These are phyloP conservation scores for Daphoenositta chrysoptera DNA, from an alignment of 2,113 vertebrate species.

Conservation along the genomic window DNA sequence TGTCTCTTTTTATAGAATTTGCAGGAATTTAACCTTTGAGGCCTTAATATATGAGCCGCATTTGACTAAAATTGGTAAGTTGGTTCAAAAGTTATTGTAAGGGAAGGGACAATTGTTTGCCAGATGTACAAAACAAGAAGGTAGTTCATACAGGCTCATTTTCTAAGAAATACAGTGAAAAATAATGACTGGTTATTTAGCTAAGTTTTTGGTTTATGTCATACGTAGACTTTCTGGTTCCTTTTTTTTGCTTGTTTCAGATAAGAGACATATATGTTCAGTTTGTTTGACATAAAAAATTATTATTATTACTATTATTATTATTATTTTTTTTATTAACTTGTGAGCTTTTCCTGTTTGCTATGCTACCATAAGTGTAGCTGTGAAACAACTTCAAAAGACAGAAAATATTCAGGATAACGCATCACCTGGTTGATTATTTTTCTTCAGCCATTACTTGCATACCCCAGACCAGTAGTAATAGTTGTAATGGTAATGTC, in stretches of 20 bases:
- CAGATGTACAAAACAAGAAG: not conserved
- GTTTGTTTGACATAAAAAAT: not conserved
- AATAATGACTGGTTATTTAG: not conserved
- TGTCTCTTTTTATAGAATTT: not conserved
- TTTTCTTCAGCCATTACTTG: not conserved
- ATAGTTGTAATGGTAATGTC: not conserved
- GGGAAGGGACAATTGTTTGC: not conserved
- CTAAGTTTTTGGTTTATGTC: not conserved
- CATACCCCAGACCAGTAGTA: not conserved
- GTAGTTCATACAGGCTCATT: not conserved
- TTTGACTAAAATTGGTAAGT: not conserved
- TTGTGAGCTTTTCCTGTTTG: not conserved
- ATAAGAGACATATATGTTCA: not conserved
- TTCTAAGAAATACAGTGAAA: not conserved
- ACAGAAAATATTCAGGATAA: not conserved
- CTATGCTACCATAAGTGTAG: not conserved
- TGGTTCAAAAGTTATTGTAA: not conserved
- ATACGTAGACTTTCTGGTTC: not conserved
- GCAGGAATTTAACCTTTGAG: not conserved
- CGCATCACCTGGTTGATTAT: accelerated
- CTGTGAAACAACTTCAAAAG: not conserved
- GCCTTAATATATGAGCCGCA: not conserved
- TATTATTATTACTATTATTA: not conserved
- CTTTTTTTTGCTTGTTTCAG: not conserved
- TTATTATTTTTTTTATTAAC: not conserved